Evolutionary conservation across 2,888 invertebrate species (phyloP).

Genomic region (Epiblema foenella): DNA sequence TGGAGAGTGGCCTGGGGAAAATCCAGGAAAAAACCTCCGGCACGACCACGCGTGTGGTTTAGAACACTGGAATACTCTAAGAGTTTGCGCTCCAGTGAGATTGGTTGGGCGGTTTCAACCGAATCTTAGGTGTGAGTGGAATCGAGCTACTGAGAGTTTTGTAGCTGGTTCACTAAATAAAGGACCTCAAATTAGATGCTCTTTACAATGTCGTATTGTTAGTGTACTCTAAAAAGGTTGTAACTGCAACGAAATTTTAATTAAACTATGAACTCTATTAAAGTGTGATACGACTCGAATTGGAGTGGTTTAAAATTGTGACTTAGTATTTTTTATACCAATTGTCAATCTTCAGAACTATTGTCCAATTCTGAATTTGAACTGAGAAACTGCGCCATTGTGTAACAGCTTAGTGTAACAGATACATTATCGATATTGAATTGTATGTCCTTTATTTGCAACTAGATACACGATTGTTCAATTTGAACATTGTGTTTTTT

Average conservation of each 20-base stretch:
- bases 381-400: constrained; percentile 22
- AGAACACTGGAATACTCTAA: too few species aligned
- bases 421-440: constrained; percentile 33
- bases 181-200: constrained; percentile 53
- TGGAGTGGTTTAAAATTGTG: not conserved
- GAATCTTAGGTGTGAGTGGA: too few species aligned
- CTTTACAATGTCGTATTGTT: constrained; percentile 60
- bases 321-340: constrained; percentile 43
- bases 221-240: not conserved
- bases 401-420: not conserved
- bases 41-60: too few species aligned
- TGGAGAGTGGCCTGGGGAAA: too few species aligned
- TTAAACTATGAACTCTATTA: not conserved
- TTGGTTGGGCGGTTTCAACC: too few species aligned
- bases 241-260: not conserved
- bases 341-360: constrained; percentile 71
- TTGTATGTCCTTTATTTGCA: constrained; percentile 22
- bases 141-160: too few species aligned
- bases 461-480: constrained; percentile 8
- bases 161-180: too few species aligned
- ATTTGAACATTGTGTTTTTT: constrained; percentile 5
- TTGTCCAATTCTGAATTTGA: constrained; percentile 59
- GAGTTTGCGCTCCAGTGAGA: too few species aligned
- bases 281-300: not conserved
- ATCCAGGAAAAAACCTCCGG: too few species aligned